Conservation (phyloP, 2,888 invertebrate species). For the Diadromus collaris region DNA sequence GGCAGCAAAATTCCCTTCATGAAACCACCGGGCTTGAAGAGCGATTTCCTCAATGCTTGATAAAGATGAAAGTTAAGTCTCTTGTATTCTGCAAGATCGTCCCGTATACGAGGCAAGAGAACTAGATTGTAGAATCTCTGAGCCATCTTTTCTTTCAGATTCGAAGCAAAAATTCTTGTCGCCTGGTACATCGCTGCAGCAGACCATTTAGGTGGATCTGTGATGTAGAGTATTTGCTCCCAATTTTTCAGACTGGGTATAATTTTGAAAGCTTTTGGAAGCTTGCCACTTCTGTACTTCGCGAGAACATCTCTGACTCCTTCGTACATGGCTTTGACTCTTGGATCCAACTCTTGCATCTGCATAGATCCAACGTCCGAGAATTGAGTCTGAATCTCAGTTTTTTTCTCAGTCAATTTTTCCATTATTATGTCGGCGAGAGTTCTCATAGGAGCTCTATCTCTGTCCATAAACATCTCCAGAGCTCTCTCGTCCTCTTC, state of each 20-base stretch:
- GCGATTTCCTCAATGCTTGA: conserved; percentile 94
- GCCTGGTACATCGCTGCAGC: conserved; percentile 99
- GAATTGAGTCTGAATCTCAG: conserved; percentile 92
- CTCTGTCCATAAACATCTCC: conserved; percentile 88
- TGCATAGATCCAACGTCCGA: conserved; percentile 89
- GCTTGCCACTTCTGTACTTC: conserved; percentile 96
- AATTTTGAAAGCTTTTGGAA: conserved; percentile 99
- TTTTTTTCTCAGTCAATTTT: conserved; percentile 95
- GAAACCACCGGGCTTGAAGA: conserved; percentile 98
- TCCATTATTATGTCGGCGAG: conserved; percentile 96
- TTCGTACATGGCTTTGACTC: conserved; percentile 93
- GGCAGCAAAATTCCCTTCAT: conserved; percentile 99
- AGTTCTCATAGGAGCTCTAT: conserved; percentile 85
- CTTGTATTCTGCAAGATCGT: conserved; percentile 97
- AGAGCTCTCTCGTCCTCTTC: conserved; percentile 95
- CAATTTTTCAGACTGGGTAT: conserved; percentile 95
- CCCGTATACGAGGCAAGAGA: conserved; percentile 94
- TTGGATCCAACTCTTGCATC: conserved; percentile 92
- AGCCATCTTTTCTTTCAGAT: conserved; percentile 97
- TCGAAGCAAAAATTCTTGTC: conserved; percentile 97
- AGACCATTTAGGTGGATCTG: conserved; percentile 96
- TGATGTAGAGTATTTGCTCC: conserved; percentile 94
- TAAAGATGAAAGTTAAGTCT: conserved; percentile 98
- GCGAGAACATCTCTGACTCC: conserved; percentile 93
- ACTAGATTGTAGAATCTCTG: conserved; percentile 97